Conservation (phyloP, 2,888 invertebrate genomes). For the Diarsia rubi region DNA sequence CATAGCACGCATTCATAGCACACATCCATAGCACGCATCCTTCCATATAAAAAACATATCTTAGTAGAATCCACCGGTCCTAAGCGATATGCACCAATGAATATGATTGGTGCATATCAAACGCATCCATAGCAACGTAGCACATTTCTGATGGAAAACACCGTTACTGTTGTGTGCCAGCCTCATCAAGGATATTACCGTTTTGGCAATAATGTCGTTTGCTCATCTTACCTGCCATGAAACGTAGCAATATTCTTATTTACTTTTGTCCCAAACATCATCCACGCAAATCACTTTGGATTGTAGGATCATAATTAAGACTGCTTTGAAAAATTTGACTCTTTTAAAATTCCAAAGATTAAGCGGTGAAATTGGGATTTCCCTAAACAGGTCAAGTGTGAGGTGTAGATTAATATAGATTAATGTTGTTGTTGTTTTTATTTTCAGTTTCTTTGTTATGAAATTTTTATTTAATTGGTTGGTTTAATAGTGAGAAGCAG, state of each 20-base stretch:
- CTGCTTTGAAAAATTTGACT: slow-evolving; percentile 23
- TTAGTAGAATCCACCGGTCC: too few species aligned
- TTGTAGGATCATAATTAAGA: slow-evolving; percentile 43
- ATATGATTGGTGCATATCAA: too few species aligned
- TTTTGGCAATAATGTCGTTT: too few species aligned
- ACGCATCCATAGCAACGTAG: too few species aligned
- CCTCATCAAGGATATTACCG: too few species aligned
- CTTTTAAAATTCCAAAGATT: slow-evolving; percentile 44
- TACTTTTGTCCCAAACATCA: slow-evolving; percentile 14
- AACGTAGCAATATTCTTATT: neutral
- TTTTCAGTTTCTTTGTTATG: slow-evolving; percentile 18
- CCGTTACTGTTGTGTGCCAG: too few species aligned
- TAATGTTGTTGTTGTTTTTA: slow-evolving; percentile 54
- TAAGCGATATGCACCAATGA: too few species aligned
- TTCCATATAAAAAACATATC: too few species aligned
- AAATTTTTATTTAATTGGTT: slow-evolving; percentile 23
- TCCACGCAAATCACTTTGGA: slow-evolving; percentile 7
- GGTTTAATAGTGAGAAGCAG: neutral
- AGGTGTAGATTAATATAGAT: slow-evolving; percentile 38
- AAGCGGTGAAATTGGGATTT: slow-evolving; percentile 36
- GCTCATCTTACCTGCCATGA: too few species aligned
- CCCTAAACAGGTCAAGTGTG: slow-evolving; percentile 34
- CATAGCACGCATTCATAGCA: too few species aligned
- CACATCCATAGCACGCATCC: too few species aligned
- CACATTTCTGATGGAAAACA: too few species aligned